Evolutionary conservation across 2,113 vertebrate species (phyloP).

Genomic region (Bos javanicus): DNA sequence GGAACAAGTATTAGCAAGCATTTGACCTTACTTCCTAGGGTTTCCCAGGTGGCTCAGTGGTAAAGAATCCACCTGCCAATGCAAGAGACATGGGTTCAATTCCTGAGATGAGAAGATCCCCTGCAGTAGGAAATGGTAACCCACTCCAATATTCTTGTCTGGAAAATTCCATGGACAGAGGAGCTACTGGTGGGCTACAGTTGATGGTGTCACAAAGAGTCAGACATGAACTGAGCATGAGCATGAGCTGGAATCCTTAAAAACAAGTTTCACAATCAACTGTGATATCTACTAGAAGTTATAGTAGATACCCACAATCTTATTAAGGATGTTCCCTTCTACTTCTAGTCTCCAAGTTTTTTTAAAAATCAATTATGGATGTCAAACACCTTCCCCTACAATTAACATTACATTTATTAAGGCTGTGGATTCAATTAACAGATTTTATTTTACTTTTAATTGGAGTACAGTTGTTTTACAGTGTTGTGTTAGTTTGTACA

Average conservation of each 20-base stretch:
- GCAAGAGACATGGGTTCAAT: background rate
- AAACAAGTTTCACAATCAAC: background rate
- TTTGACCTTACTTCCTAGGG: background rate
- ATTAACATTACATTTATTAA: background rate
- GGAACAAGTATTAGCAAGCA: background rate
- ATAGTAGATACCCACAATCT: background rate
- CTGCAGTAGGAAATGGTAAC: background rate
- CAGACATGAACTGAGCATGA: background rate
- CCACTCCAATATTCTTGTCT: background rate
- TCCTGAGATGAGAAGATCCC: background rate
- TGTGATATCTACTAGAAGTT: background rate
- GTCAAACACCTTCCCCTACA: background rate
- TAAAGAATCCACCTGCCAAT: background rate
- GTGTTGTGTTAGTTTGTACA: background rate
- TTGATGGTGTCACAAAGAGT: background rate
- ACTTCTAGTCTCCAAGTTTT: background rate
- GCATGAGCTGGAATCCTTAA: background rate
- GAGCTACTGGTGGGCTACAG: background rate
- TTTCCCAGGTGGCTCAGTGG: background rate
- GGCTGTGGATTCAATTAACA: background rate
- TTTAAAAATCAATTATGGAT: background rate
- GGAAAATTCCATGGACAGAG: background rate
- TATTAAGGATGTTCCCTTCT: background rate
- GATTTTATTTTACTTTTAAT: background rate
- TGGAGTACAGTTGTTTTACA: background rate